phyloP scores from a whole-genome alignment of 2,888 invertebrate genomes.

The Acronicta psi region DNA sequence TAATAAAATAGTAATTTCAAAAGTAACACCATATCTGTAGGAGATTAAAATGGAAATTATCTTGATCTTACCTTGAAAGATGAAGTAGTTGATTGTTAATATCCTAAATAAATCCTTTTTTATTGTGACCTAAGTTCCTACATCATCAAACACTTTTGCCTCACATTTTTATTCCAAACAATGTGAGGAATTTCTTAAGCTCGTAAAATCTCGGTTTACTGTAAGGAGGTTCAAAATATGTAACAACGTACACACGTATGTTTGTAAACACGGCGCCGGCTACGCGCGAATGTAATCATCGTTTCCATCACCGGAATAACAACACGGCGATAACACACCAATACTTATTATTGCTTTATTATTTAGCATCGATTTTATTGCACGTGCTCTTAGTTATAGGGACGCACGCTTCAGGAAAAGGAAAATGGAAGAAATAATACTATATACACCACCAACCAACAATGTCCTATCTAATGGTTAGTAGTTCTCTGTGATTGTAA shows the following conservation, averaged over 20 bases:
- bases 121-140: too few relatives aligned
- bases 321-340: conserved; percentile 27
- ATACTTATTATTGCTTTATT: conserved; percentile 17
- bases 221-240: neutral
- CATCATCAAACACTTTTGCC: too few relatives aligned
- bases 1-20: too few relatives aligned
- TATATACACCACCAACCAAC: neutral
- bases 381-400: conserved; percentile 9
- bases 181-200: neutral
- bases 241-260: conserved; percentile 3
- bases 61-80: too few relatives aligned
- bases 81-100: too few relatives aligned
- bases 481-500: too few relatives aligned
- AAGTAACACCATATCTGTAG: too few relatives aligned
- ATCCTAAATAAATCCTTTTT: too few relatives aligned
- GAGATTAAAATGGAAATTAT: too few relatives aligned
- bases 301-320: conserved; percentile 10
- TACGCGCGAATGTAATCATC: conserved; percentile 13
- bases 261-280: conserved; percentile 31
- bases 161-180: neutral
- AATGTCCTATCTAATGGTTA: neutral
- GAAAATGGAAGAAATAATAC: neutral
- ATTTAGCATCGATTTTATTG: conserved; percentile 7
- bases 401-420: neutral
- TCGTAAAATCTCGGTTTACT: neutral